A percentile compares a stretch with the other conserved stretches of the same genome.
phyloP scores from a whole-genome alignment of 1,140 invertebrate genomes.

The Maconellicoccus hirsutus region DNA sequence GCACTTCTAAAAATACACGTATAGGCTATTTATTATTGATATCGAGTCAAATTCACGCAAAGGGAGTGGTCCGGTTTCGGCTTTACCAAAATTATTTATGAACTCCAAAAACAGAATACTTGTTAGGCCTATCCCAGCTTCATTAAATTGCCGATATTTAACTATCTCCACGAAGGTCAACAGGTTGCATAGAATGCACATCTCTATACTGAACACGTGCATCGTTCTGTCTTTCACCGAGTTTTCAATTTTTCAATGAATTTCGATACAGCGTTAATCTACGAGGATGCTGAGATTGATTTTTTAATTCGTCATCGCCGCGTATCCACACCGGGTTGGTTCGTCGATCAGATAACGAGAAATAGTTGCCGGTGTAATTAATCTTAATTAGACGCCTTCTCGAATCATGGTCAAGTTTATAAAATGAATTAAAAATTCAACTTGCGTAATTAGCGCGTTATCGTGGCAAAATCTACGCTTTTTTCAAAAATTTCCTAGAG shows the following conservation, averaged over 20 bases:
- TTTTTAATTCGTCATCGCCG: neutral
- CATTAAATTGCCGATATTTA: conserved; percentile 6
- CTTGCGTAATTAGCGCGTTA: neutral
- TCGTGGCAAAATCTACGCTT: neutral
- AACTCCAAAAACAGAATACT: neutral
- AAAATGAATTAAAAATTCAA: neutral
- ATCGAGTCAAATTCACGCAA: neutral
- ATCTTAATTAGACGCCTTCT: neutral
- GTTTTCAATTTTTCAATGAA: neutral
- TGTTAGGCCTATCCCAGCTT: neutral
- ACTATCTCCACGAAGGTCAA: conserved; percentile 2
- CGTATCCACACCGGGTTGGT: neutral
- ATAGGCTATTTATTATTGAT: conserved; percentile 1
- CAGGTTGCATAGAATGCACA: neutral
- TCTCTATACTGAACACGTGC: neutral
- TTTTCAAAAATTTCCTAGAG: neutral
- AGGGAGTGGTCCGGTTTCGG: neutral
- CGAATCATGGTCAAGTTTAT: neutral
- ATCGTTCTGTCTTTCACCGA: neutral
- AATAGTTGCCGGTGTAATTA: neutral
- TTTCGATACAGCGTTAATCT: no score
- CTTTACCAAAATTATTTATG: neutral
- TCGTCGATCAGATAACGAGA: neutral
- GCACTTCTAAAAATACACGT: neutral
- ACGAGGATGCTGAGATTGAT: no score